Conservation (phyloP, 2,797 vertebrate species). For the Malurus leucopterus region DNA sequence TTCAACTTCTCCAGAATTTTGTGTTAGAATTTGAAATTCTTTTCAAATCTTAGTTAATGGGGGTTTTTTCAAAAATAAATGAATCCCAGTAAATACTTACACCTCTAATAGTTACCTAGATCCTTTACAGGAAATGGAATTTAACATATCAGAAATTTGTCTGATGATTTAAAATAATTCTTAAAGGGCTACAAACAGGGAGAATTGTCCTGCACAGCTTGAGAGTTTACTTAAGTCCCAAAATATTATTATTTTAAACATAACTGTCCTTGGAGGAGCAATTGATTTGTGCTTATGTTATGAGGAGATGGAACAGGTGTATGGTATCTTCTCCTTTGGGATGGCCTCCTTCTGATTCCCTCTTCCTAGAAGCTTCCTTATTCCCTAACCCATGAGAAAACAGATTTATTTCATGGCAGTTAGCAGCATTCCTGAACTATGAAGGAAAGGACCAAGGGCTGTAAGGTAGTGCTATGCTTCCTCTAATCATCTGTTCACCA, state of each 20-base stretch:
- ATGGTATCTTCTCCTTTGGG: neutral
- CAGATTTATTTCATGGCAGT: neutral
- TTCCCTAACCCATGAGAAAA: neutral
- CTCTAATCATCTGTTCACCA: neutral
- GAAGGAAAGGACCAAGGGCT: neutral
- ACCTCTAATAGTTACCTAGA: neutral
- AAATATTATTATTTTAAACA: neutral
- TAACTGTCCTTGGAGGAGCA: neutral
- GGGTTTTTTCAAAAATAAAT: neutral
- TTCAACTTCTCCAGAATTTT: neutral
- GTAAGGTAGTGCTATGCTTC: neutral
- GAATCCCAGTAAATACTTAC: neutral
- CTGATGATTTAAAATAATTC: neutral
- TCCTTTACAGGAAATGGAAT: neutral
- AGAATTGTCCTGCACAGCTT: neutral
- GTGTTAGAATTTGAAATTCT: neutral
- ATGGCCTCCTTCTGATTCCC: neutral
- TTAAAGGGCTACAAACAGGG: neutral
- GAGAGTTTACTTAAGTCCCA: neutral
- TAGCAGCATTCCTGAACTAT: neutral
- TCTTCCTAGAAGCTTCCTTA: neutral
- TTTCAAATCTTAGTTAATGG: neutral
- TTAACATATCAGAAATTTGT: neutral
- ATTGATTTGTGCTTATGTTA: neutral
- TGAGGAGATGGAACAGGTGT: neutral